These are phyloP conservation scores for Esox niger DNA, from an alignment of 2,113 vertebrate genomes.

Conservation along the genomic window DNA sequence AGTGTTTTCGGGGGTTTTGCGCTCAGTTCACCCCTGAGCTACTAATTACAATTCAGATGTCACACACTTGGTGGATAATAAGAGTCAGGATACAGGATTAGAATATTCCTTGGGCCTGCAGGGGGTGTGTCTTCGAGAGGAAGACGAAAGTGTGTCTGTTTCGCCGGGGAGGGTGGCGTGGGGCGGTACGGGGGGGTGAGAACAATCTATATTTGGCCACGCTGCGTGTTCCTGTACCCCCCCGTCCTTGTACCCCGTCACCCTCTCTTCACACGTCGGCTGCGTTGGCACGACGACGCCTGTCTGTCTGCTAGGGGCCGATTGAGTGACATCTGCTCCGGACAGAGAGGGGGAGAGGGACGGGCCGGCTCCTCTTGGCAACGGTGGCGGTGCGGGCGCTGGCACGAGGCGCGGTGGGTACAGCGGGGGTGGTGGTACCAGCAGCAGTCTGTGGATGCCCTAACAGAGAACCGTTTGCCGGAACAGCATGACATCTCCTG, in stretches of 20 bases:
- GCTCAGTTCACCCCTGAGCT: constrained; percentile 67
- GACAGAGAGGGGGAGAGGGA: constrained; percentile 76
- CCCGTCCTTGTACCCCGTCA: constrained; percentile 62
- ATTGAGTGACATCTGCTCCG: constrained; percentile 94
- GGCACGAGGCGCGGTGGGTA: constrained; percentile 68
- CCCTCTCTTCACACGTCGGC: constrained; percentile 69
- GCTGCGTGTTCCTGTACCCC: constrained; percentile 65
- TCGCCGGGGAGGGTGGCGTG: background rate
- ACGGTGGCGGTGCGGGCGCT: constrained; percentile 75
- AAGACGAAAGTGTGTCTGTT: constrained; percentile 61
- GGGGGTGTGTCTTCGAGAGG: constrained; percentile 66
- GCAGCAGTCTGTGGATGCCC: constrained; percentile 86
- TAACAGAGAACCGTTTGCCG: constrained; percentile 86
- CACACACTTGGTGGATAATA: constrained; percentile 68
- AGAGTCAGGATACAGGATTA: constrained; percentile 68
- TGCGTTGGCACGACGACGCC: constrained; percentile 65
- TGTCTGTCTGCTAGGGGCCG: constrained; percentile 74
- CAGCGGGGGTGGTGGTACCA: constrained; percentile 58
- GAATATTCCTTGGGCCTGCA: constrained; percentile 70
- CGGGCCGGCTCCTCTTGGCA: constrained; percentile 69
- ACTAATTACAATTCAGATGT: constrained; percentile 77
- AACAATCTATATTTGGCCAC: constrained; percentile 53
- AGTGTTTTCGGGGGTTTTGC: constrained; percentile 43
- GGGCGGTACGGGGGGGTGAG: background rate
- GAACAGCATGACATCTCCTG: constrained; percentile 95